Evolutionary conservation across 1,140 invertebrate species (phyloP).

Genomic region (Episyrphus balteatus): DNA sequence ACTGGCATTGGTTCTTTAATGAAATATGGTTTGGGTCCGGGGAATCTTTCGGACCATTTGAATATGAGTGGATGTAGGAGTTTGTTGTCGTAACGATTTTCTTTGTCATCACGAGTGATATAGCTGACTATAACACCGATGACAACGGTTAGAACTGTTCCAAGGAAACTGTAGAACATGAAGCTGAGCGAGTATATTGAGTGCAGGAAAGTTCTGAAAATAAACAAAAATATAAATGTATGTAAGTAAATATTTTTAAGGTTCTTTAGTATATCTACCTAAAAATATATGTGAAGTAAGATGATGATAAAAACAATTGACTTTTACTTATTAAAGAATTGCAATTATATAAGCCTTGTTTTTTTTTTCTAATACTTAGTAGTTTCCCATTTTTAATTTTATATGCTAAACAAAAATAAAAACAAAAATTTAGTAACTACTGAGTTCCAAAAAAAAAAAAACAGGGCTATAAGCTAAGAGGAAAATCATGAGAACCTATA

Average conservation of each 20-base stretch:
- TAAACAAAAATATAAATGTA: slow-evolving; percentile 9
- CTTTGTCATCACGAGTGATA: slow-evolving; percentile 48
- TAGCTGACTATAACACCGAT: slow-evolving; percentile 54
- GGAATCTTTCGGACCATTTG: slow-evolving; percentile 19
- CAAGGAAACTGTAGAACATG: slow-evolving; percentile 65
- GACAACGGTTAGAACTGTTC: slow-evolving; percentile 51
- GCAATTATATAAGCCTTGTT: too few species aligned
- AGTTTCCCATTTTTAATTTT: too few species aligned
- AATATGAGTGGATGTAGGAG: slow-evolving; percentile 52
- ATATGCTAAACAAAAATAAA: too few species aligned
- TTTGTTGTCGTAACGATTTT: slow-evolving; percentile 51
- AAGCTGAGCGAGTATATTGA: slow-evolving; percentile 56
- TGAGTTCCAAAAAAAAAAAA: too few species aligned
- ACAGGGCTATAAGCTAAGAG: too few species aligned
- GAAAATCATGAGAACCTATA: too few species aligned
- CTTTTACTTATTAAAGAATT: too few species aligned
- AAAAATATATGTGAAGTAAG: slow-evolving; percentile 13
- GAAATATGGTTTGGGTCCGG: slow-evolving; percentile 26
- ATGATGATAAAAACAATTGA: slow-evolving; percentile 18
- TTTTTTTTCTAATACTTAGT: too few species aligned
- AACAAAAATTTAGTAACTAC: too few species aligned
- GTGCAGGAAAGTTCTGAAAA: slow-evolving; percentile 43
- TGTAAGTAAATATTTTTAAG: background rate
- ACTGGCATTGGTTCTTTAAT: slow-evolving; percentile 27
- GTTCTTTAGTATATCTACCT: background rate